Percentiles rank a stretch among this genome's conserved stretches.
phyloP scores from a whole-genome alignment of 2,797 vertebrate species.

The Karalla daura region DNA sequence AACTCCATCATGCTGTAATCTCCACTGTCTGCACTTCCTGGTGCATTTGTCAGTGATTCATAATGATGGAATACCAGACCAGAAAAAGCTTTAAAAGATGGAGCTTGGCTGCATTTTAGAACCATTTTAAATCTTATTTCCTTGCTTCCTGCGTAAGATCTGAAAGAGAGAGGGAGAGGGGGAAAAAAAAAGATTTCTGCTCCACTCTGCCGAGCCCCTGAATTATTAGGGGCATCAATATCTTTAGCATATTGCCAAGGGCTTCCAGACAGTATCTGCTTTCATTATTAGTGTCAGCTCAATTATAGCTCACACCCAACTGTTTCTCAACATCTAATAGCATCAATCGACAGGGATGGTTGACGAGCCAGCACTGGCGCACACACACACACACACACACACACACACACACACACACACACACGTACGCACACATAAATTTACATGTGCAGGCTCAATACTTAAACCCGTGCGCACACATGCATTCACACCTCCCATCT shows the following conservation, averaged over 20 bases:
- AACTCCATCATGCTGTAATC: slow-evolving; percentile 52
- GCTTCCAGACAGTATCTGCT: slow-evolving; percentile 95
- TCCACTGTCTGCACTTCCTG: slow-evolving; percentile 30
- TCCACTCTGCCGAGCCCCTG: slow-evolving; percentile 81
- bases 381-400: slow-evolving; percentile 19
- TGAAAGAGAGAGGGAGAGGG: slow-evolving; percentile 40
- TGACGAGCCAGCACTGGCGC: slow-evolving; percentile 85
- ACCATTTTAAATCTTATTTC: slow-evolving; percentile 77
- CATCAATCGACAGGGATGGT: slow-evolving; percentile 95
- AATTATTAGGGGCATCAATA: slow-evolving; percentile 99
- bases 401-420: not conserved
- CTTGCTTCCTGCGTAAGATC: slow-evolving; percentile 73
- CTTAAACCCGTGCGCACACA: slow-evolving; percentile 23
- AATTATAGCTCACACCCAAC: slow-evolving; percentile 99
- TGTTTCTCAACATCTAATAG: slow-evolving; percentile 98
- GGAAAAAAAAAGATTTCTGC: slow-evolving; percentile 59
- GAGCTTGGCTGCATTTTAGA: slow-evolving; percentile 68
- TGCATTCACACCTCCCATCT: slow-evolving; percentile 53
- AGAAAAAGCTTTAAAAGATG: slow-evolving; percentile 65
- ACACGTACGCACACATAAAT: slow-evolving; percentile 23
- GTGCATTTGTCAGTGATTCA: slow-evolving; percentile 59
- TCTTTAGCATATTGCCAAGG: slow-evolving; percentile 93
- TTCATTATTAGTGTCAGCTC: slow-evolving; percentile 99
- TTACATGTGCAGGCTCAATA: slow-evolving; percentile 23
- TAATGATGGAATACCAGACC: slow-evolving; percentile 55